Evolutionary conservation across 2,113 vertebrate species (phyloP).

Genomic region (Telmatochromis sp.): DNA sequence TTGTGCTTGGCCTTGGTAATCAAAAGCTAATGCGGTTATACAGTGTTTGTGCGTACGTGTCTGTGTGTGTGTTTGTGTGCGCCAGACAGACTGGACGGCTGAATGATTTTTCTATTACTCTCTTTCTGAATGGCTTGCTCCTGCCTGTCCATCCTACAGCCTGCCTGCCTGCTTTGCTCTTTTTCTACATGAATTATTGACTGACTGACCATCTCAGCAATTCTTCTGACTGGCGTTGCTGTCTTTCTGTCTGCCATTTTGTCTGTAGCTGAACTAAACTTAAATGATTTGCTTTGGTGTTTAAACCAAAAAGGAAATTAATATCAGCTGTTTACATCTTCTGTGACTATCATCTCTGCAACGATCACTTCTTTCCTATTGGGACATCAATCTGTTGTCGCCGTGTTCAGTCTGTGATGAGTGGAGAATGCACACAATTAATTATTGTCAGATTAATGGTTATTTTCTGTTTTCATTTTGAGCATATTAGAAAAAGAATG

Average conservation of each 20-base stretch:
- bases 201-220: background rate
- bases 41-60: background rate
- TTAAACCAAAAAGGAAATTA: background rate
- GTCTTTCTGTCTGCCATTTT: conserved; percentile 8
- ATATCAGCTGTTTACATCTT: background rate
- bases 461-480: background rate
- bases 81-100: background rate
- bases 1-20: background rate
- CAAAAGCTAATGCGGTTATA: background rate
- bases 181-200: conserved; percentile 33
- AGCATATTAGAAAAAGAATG: background rate
- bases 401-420: background rate
- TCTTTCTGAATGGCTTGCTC: background rate
- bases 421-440: background rate
- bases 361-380: background rate
- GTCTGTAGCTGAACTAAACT: background rate
- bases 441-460: background rate
- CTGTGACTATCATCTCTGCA: background rate
- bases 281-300: background rate
- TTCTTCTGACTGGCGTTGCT: background rate
- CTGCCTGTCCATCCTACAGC: background rate
- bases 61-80: background rate
- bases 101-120: conserved; percentile 6
- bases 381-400: background rate
- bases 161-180: background rate